Base-by-base conservation (phyloP, 64 coral and sea anemone genomes). In the Anthopleura sola region DNA sequence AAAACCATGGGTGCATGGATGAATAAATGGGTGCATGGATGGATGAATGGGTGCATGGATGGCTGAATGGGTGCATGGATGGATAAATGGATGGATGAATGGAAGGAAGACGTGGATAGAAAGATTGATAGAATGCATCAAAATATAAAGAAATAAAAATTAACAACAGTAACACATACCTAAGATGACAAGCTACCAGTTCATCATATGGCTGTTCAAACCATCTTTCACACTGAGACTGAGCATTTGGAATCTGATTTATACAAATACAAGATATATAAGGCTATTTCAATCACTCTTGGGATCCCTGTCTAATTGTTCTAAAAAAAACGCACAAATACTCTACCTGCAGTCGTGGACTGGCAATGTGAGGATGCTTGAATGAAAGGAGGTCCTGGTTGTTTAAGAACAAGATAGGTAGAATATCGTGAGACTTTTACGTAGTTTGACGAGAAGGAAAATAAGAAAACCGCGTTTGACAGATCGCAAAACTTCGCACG, bases 191-290 rank as follows among this genome's bases (percentile, higher is more conserved):
- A n/a, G 95, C 88, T 40, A 88, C 78, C 86, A 94, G 87, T 68
- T 98, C 95, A 89, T 94, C 89, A 75, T 91, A 98, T 2, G 95
- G 95, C 39, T 87, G 95, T 60, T 98, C 95, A 91, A 98, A 91
- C 92, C 86, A 98, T 77, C 78, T 90, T 54, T 93, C 88, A 88
- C 91, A 93, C 21, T 88, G 89, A 37, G 55, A 14, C 75, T 93
- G 95, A 5, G 91, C 91, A 93, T 98, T 86, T 90, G 82, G 55
- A 39, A 98, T 82, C 95, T 98, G 37, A 48, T 56, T 56, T 20
- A 56, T 20, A 17, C 55, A 56, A 56, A 56, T 16, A 56, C 55
- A 56, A 56, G 55, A 44, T 1, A 0, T 44, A 44, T 44, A 2
- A 44, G 4, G 9, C 9, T 44, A 44, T 8, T 44, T 6, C 4